phyloP scores from a whole-genome alignment of 2,888 invertebrate genomes.

The Anagyrus pseudococci region DNA sequence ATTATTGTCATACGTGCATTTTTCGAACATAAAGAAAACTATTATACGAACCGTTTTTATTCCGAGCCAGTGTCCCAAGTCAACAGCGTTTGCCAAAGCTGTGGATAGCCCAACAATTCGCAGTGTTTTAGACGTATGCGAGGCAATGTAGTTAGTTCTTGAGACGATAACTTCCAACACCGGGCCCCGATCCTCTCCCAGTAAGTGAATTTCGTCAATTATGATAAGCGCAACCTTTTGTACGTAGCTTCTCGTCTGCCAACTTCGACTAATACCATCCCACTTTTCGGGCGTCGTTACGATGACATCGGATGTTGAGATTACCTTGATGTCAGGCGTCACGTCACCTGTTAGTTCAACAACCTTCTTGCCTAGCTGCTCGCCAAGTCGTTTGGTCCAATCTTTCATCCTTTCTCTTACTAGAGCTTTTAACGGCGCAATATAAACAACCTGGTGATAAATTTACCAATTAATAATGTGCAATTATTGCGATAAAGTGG shows the following conservation, averaged over 20 bases:
- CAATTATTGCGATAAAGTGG: too few relatives aligned
- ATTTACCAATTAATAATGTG: neutral
- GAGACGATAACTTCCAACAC: conserved; percentile 98
- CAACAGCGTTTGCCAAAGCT: conserved; percentile 95
- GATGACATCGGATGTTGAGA: conserved; percentile 87
- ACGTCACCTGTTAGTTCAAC: conserved; percentile 96
- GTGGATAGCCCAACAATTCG: conserved; percentile 96
- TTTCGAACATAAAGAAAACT: neutral
- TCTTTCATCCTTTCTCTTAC: conserved; percentile 96
- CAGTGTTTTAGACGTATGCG: conserved; percentile 81
- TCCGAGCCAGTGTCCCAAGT: conserved; percentile 95
- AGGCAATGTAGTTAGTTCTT: conserved; percentile 93
- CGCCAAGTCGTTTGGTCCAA: conserved; percentile 85
- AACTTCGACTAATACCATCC: conserved; percentile 98
- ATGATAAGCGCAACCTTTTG: conserved; percentile 88
- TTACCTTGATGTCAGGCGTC: conserved; percentile 84
- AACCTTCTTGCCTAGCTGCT: conserved; percentile 78
- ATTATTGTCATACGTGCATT: neutral
- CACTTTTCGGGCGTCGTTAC: conserved; percentile 99
- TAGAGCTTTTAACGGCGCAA: conserved; percentile 96
- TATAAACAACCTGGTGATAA: conserved; percentile 82
- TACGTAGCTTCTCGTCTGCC: conserved; percentile 97
- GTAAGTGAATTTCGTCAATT: conserved; percentile 97
- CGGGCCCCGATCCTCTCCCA: conserved; percentile 89
- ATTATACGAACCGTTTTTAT: conserved; percentile 66